Conservation (phyloP, 2,113 vertebrate genomes). For the Psittacara wagleri region DNA sequence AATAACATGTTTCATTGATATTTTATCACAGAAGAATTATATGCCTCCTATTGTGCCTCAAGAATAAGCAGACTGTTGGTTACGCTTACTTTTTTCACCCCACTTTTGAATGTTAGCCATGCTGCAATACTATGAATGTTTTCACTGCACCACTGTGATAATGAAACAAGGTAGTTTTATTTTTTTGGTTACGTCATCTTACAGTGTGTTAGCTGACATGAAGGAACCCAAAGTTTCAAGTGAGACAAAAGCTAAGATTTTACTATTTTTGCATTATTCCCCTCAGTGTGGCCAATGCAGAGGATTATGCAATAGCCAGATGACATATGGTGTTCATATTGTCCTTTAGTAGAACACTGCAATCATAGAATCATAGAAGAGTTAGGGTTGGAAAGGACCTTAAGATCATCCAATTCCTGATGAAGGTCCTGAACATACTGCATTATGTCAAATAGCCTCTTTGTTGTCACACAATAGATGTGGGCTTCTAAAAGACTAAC, state of each 20-base stretch:
- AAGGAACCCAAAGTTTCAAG: background rate
- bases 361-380: background rate
- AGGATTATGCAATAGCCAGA: background rate
- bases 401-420: background rate
- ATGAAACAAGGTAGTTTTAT: background rate
- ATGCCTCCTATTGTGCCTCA: slow-evolving; percentile 31
- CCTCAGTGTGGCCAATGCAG: background rate
- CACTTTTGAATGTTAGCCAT: background rate
- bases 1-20: slow-evolving; percentile 40
- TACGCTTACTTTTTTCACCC: background rate
- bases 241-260: background rate
- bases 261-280: background rate
- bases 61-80: background rate
- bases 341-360: background rate
- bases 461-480: background rate
- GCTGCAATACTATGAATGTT: background rate
- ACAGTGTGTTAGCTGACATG: rapidly evolving
- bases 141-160: background rate
- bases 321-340: background rate
- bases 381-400: background rate
- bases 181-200: background rate
- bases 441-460: background rate
- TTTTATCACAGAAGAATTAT: slow-evolving; percentile 43
- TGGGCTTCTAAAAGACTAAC: background rate
- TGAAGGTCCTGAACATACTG: background rate